Evolutionary conservation across 2,797 vertebrate genomes (phyloP), one percentile per base, ranked within the genome.

Genomic region (Gobio occitaniae): DNA sequence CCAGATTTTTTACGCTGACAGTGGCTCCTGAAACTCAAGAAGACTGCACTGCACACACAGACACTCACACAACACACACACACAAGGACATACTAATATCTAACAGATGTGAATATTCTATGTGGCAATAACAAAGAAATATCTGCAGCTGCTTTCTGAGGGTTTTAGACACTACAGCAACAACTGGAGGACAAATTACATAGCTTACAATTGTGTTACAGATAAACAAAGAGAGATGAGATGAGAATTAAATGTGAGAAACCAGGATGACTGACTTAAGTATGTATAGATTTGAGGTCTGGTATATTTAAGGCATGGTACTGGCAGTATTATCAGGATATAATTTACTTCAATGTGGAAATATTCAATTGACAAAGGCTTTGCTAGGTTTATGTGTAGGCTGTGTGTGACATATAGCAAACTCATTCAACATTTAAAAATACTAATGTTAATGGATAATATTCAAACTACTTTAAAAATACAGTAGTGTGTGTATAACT

Each of bases 71-170:
- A 50, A 76, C 48, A 70, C 63, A 25, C 7, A 78, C 47, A 71
- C 36, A 29, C 13, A 59, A 76, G 71, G 61, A 83, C 29, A n/a
- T 66, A 52, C 8, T 85, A 87, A 89, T 83, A 59, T 52, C 63
- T 61, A 80, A 77, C 88, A 89, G 83, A 89, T 89, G 83, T 85
- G 80, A 87, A 32, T 52, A 41, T 83, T 44, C 21, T 41, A 63
- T 50, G 52, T 72, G 44, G 71, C 25, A 75, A 61, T 74, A 38
- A 74, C 56, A 82, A 25, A 47, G 41, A 63, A 80, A 68, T 50
- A 25, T 80, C 63, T 80, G 63, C 63, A 80, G 78, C 47, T 80
- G 63, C 29, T 50, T 66, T 80, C 47, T 68, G 63, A 38, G 78
- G 32, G 78, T 15, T 66, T 66, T 36, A 16, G 16, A 66, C 11